Evolutionary conservation across 2,797 vertebrate species (phyloP), one percentile per base, ranked within the genome.

Genomic region (Channallabes apus): DNA sequence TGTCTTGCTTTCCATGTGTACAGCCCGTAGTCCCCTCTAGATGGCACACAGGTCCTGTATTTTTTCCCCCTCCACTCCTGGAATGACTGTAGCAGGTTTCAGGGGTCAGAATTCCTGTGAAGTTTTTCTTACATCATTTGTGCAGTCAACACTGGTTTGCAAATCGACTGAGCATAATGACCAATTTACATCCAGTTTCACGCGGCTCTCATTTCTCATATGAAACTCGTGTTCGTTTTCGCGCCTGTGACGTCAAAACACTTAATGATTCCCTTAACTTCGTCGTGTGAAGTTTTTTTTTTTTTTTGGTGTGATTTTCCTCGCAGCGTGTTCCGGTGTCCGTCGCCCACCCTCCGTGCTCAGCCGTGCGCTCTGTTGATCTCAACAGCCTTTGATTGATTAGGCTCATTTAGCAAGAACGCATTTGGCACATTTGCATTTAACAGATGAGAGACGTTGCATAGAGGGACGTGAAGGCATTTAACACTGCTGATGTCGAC

Each of bases 61-160:
- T 68, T 68, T 46, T 35, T 27, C 22, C 29, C 18, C 18, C 24
- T 0, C 7, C 3, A 2, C 73, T 77, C 29, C 9, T 11, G 8
- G 41, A 38, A n/a, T 2, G 9, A 35, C 56, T 6, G 35, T 20
- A 38, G 1, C n/a, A 38, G 14, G 15, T 84, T 67, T 46, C 35
- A 15, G 20, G 22, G 71, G 20, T 72, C 69, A 41, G 8, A 38
- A 35, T 56, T 83, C 41, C 8, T 18, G 8, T 4, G 27, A 56
- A 51, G 64, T 27, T 27, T 59, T 64, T 8, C 22, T 24, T 15
- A 38, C 15, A 51, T 38, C 46, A 65, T 83, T 71, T 81, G 71
- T 81, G 77, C 68, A 85, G 84, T 51, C 69, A 80, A 62, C 78
- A 27, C 38, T 80, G 71, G 85, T 87, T 87, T 67, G 71, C 71